Evolutionary conservation across 1,140 invertebrate species (phyloP).

Genomic region (Halictus rubicundus): DNA sequence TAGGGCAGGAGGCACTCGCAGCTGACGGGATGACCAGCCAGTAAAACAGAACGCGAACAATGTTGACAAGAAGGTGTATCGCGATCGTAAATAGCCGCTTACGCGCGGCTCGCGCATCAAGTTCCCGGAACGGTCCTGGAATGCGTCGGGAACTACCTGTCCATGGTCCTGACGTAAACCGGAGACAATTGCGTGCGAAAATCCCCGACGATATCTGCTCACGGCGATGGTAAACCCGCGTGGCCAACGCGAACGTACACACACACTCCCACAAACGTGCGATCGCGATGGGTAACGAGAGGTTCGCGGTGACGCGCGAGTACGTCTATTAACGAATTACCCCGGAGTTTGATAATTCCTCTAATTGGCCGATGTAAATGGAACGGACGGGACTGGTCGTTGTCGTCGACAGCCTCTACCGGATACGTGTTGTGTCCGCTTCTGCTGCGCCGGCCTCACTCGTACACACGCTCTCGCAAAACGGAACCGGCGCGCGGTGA

Average conservation of each 20-base stretch:
- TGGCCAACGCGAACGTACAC: no score
- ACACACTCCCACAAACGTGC: no score
- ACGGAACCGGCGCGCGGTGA: neutral
- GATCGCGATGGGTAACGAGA: neutral
- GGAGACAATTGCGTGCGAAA: neutral
- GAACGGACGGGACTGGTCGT: conserved; percentile 28
- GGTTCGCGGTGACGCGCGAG: neutral
- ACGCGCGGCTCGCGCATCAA: neutral
- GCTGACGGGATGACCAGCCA: neutral
- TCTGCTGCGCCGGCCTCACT: no score
- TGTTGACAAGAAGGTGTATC: neutral
- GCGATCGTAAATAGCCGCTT: conserved; percentile 8
- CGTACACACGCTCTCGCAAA: neutral
- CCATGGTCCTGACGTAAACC: neutral
- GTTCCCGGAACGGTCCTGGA: neutral
- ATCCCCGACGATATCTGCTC: neutral
- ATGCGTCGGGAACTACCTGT: neutral
- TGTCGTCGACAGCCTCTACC: conserved; percentile 7
- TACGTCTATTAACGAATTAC: conserved; percentile 33
- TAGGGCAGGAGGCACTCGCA: no score
- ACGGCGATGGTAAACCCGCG: neutral
- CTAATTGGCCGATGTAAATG: conserved; percentile 34
- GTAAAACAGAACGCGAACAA: neutral
- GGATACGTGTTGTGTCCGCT: conserved; percentile 10
- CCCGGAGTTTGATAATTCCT: conserved; percentile 20